Evolutionary conservation across 2,888 invertebrate genomes (phyloP), one percentile per base, ranked within the genome.

Genomic region (Adela reaumurella): DNA sequence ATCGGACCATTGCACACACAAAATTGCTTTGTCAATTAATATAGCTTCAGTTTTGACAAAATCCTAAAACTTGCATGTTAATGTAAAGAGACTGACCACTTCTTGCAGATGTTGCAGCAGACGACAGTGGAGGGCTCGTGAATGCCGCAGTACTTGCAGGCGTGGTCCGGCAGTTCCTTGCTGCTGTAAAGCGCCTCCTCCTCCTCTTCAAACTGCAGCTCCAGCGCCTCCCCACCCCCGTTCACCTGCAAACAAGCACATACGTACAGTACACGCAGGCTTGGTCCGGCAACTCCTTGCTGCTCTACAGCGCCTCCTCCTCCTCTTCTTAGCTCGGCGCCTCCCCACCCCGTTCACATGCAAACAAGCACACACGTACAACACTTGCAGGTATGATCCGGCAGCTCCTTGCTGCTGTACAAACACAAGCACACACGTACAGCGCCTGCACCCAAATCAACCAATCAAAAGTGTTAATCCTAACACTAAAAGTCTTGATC

Each of bases 201-300:
- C 64, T 97, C 97, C 59, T 94, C 93, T 68, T 97, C 97, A 74
- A 97, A 97, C 63, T 94, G 94, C 51, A 97, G 76, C 66, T 96
- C 96, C 96, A 1, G 90, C 67, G 82, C 70, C 82, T 81, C 54
- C 83, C 79, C 16, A 89, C 90, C 35, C 16, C 89, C 90, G 71
- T 90, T 90, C 52, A 88, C 82, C 90, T 90, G 60, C 10, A 78
- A 69, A 50, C 53, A 57, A 8, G 17, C n/a, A n/a, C n/a, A n/a
- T n/a, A n/a, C n/a, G n/a, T n/a, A n/a, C 99, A 99, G 68, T 99
- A 99, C 67, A 96, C 96, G 83, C 98, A 98, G 0, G 98, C 98
- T 82, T 97, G 95, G 56, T 92, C 89, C 1, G 98, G 97, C 53
- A 97, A 74, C 68, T 97, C 93, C 64, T 90, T 86, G 50, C 83